A percentile compares a stretch with the other conserved stretches of the same genome.
phyloP scores from a whole-genome alignment of 2,113 vertebrate species.

The Recurvirostra avosetta region DNA sequence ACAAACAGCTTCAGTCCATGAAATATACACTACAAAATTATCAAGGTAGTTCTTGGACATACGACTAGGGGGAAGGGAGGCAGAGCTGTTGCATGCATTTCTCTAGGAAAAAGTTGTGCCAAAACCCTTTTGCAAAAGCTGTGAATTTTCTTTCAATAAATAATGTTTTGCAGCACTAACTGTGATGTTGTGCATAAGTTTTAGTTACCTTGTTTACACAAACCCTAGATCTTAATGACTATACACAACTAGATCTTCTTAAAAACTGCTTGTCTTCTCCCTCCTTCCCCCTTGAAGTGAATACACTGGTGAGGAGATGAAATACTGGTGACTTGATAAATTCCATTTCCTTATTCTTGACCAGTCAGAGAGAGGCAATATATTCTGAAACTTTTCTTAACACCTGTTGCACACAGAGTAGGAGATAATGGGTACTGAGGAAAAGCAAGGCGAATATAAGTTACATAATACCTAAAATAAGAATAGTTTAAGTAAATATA shows the following conservation, averaged over 20 bases:
- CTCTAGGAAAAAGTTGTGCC: neutral
- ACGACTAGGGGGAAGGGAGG: neutral
- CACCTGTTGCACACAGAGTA: neutral
- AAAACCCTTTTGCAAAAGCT: neutral
- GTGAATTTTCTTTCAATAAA: neutral
- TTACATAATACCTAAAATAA: neutral
- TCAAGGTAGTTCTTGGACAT: neutral
- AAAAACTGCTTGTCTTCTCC: neutral
- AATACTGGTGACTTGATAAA: neutral
- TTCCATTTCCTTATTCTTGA: neutral
- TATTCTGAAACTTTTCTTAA: neutral
- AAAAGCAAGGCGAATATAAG: neutral
- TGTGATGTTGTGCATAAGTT: neutral
- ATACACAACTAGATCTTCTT: neutral
- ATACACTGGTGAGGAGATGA: neutral
- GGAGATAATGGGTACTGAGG: neutral
- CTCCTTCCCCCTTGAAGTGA: accelerated
- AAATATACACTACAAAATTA: neutral
- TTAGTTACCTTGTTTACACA: neutral
- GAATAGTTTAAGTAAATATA: neutral
- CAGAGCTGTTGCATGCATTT: neutral
- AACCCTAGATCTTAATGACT: neutral
- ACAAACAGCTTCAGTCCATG: neutral
- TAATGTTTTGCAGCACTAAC: neutral
- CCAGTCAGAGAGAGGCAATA: neutral